Conservation (phyloP, 1,140 invertebrate genomes). For the Psix sp. region DNA sequence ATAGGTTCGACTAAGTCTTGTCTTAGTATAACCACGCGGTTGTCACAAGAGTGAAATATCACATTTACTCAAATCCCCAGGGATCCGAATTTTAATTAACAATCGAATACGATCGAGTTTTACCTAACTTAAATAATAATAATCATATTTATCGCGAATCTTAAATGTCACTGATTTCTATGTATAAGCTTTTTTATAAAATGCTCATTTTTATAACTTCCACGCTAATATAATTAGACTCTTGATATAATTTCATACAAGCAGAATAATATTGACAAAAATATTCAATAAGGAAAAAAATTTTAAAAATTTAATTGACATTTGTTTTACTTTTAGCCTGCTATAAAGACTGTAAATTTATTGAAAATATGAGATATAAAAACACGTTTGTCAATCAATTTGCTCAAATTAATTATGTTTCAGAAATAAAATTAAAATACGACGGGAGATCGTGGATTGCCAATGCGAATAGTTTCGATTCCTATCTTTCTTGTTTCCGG, state of each 20-base stretch:
- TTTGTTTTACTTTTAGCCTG: conserved; percentile 56
- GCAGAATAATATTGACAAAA: too few relatives aligned
- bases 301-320: too few relatives aligned
- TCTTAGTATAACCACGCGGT: conserved; percentile 47
- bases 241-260: too few relatives aligned
- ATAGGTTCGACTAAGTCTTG: conserved; percentile 53
- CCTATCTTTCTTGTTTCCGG: conserved; percentile 41
- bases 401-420: conserved; percentile 42
- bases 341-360: conserved; percentile 8
- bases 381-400: conserved; percentile 42
- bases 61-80: conserved; percentile 45
- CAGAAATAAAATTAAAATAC: conserved; percentile 59
- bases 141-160: too few relatives aligned
- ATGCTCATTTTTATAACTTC: too few relatives aligned
- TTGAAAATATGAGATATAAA: conserved; percentile 1
- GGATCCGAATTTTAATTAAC: conserved; percentile 57
- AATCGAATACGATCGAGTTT: conserved; percentile 36
- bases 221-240: too few relatives aligned
- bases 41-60: conserved; percentile 58
- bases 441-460: conserved; percentile 34
- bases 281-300: too few relatives aligned
- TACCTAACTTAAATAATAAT: conserved; percentile 48
- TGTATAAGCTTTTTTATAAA: too few relatives aligned
- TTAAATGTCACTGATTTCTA: too few relatives aligned
- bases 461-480: conserved; percentile 57